phyloP scores from a whole-genome alignment of 2,113 vertebrate genomes.

The Aramus guarauna region DNA sequence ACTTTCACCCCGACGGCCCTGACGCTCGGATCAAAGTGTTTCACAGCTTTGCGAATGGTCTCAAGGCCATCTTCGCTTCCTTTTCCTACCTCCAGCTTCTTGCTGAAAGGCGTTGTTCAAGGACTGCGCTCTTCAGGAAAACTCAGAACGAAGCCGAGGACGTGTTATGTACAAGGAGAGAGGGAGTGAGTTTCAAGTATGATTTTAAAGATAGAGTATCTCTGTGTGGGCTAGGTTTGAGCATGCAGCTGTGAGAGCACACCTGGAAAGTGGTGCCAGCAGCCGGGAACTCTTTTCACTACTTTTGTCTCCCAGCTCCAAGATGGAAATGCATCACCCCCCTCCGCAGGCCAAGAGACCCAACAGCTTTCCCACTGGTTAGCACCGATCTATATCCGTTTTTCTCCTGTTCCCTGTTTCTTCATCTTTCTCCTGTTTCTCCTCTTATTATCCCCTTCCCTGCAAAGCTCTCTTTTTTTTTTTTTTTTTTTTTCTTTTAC shows the following conservation, averaged over 20 bases:
- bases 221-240: background rate
- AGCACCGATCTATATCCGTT: background rate
- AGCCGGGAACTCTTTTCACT: background rate
- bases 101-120: background rate
- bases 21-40: background rate
- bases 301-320: background rate
- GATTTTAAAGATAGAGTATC: background rate
- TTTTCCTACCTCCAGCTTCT: background rate
- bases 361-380: background rate
- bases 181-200: background rate
- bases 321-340: background rate
- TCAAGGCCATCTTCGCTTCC: background rate
- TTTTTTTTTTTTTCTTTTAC: fast-evolving
- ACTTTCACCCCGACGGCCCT: background rate
- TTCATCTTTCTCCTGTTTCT: background rate
- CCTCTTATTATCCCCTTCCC: background rate
- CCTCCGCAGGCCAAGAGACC: background rate
- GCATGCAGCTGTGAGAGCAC: background rate
- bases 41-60: background rate
- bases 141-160: background rate
- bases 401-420: background rate
- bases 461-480: background rate
- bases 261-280: background rate
- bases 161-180: background rate
- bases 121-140: background rate